Conservation (phyloP, 2,113 vertebrate species). For the Corydoras maculifer region DNA sequence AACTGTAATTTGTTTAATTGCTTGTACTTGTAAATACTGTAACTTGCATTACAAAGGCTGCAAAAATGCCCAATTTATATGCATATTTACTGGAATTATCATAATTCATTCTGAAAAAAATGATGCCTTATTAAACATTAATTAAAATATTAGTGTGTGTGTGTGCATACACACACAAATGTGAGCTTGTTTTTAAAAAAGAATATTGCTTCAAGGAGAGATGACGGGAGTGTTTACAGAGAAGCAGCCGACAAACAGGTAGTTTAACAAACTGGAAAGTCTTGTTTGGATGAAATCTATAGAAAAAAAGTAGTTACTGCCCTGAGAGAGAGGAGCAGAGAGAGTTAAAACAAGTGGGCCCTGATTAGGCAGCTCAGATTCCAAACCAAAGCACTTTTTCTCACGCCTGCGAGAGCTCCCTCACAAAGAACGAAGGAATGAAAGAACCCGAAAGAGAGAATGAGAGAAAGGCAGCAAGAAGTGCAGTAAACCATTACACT, state of each 20-base stretch:
- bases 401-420: constrained; percentile 28
- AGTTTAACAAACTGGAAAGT: constrained; percentile 55
- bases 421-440: constrained; percentile 22
- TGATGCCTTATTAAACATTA: neutral
- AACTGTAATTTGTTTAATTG: too few relatives aligned
- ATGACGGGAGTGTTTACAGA: neutral
- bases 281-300: constrained; percentile 49
- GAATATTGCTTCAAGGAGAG: neutral
- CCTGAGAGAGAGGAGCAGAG: neutral
- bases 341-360: constrained; percentile 20
- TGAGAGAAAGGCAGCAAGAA: neutral
- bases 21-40: too few relatives aligned
- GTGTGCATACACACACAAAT: constrained; percentile 9
- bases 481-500: constrained; percentile 16
- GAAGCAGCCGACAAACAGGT: constrained; percentile 3
- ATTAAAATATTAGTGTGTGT: neutral
- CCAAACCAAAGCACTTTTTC: constrained; percentile 25
- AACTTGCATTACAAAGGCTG: too few relatives aligned
- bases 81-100: too few relatives aligned
- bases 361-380: constrained; percentile 51
- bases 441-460: constrained; percentile 11
- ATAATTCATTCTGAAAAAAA: neutral
- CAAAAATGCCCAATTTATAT: too few relatives aligned
- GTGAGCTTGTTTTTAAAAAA: neutral
- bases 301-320: constrained; percentile 4